Conservation (phyloP, 2,797 vertebrate species). For the Diglossa cyanea region DNA sequence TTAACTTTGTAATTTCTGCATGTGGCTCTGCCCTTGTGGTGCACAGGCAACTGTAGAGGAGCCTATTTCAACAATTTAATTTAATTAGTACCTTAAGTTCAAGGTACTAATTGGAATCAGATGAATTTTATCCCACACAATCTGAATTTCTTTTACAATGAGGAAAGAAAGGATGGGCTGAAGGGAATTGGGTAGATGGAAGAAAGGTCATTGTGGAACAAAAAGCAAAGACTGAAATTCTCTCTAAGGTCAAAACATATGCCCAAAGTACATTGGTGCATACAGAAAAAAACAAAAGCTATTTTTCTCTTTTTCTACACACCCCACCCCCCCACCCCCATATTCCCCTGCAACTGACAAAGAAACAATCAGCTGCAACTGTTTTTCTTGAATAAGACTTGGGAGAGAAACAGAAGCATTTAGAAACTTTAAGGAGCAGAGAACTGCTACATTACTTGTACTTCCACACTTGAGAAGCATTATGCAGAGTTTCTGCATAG, state of each 20-base stretch:
- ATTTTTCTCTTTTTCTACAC: neutral
- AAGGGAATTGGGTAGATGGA: neutral
- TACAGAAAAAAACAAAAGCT: neutral
- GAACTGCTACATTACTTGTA: neutral
- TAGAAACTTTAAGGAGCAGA: neutral
- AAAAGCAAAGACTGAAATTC: neutral
- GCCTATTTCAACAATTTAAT: neutral
- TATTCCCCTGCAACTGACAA: rapidly evolving
- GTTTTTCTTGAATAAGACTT: neutral
- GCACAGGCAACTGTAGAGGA: neutral
- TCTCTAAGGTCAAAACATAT: neutral
- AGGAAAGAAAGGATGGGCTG: neutral
- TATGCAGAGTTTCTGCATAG: neutral
- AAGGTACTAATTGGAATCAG: neutral
- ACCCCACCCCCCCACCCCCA: rapidly evolving
- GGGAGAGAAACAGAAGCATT: neutral
- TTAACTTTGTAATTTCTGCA: neutral
- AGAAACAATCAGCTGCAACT: neutral
- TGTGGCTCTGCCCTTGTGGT: neutral
- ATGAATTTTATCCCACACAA: neutral
- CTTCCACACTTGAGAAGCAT: neutral
- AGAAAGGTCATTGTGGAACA: neutral
- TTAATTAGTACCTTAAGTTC: neutral
- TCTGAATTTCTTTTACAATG: neutral
- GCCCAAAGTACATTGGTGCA: neutral